Conservation (phyloP, 2,888 invertebrate genomes). For the Heterodera filipjevi region DNA sequence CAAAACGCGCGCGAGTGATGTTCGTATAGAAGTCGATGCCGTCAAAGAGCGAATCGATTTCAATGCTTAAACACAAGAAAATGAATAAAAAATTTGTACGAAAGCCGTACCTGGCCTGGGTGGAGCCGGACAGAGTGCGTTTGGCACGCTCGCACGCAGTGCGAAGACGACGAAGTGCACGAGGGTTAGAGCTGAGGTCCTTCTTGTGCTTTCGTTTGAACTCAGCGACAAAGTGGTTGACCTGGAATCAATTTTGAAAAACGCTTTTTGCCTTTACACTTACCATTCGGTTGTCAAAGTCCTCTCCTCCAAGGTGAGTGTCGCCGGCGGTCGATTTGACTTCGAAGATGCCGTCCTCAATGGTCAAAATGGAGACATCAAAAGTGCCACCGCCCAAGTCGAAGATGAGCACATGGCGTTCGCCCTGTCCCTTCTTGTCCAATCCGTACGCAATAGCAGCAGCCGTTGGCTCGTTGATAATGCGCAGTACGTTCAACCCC, state of each 20-base stretch:
- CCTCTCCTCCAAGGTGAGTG: conserved; percentile 69
- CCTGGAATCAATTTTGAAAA: conserved; percentile 56
- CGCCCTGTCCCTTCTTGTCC: conserved; percentile 37
- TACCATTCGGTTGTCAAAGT: conserved; percentile 72
- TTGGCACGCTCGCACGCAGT: conserved; percentile 81
- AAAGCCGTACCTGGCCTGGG: conserved; percentile 67
- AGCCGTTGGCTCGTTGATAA: neutral
- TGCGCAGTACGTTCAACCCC: neutral
- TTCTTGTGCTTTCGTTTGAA: conserved; percentile 77
- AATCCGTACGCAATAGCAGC: neutral
- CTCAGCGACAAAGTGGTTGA: conserved; percentile 66
- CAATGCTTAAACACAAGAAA: conserved; percentile 74
- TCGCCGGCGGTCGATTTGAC: conserved; percentile 66
- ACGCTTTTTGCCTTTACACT: too few species aligned
- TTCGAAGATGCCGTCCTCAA: conserved; percentile 90
- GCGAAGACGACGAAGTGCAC: conserved; percentile 84
- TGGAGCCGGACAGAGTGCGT: conserved; percentile 70
- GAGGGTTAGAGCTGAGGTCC: conserved; percentile 80
- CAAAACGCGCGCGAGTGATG: too few species aligned
- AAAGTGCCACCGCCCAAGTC: conserved; percentile 83
- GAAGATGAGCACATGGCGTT: conserved; percentile 71
- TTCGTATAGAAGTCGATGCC: too few species aligned
- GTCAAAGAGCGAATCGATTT: conserved; percentile 97
- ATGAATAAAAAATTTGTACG: neutral
- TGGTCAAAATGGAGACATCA: conserved; percentile 90